A percentile compares a stretch with the other conserved stretches of the same genome.
Evolutionary conservation across 2,888 invertebrate species (phyloP).

Genomic region (Drosophila testacea): DNA sequence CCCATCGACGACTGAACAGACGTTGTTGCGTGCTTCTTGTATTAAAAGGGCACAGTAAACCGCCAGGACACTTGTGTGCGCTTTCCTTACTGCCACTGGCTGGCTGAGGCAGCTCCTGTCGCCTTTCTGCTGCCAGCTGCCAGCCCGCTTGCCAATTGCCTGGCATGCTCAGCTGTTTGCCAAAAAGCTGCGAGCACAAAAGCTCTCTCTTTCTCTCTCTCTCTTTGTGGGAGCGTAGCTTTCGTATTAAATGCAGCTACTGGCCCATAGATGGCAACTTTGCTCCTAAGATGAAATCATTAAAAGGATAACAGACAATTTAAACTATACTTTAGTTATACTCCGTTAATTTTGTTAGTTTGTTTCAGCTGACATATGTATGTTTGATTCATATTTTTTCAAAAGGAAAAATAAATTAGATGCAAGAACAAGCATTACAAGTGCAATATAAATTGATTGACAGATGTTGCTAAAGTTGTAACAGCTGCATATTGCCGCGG

Average conservation of each 20-base stretch:
- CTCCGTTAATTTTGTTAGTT: background rate
- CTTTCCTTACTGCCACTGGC: constrained; percentile 52
- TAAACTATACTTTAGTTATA: background rate
- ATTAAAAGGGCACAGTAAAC: constrained; percentile 63
- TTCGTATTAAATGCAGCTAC: constrained; percentile 1
- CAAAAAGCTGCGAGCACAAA: constrained; percentile 48
- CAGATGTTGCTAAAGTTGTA: background rate
- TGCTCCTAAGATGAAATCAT: constrained; percentile 1
- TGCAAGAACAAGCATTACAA: too few species aligned
- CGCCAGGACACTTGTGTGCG: constrained; percentile 75
- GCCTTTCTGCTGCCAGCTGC: constrained; percentile 41
- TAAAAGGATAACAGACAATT: too few species aligned
- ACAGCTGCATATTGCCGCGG: background rate
- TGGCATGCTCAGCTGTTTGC: constrained; percentile 54
- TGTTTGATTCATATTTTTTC: background rate
- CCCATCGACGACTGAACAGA: constrained; percentile 79
- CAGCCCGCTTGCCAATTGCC: constrained; percentile 60
- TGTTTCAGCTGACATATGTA: background rate
- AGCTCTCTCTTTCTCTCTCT: constrained; percentile 34
- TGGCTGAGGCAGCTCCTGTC: constrained; percentile 44
- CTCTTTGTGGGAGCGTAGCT: background rate
- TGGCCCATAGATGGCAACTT: constrained; percentile 54
- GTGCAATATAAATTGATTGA: constrained; percentile 9
- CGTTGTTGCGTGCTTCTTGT: constrained; percentile 56
- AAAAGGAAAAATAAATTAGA: background rate